Percentiles rank a stretch among this genome's conserved stretches.
phyloP scores from a whole-genome alignment of 2,113 vertebrate genomes.

The Myrmecobius fasciatus region DNA sequence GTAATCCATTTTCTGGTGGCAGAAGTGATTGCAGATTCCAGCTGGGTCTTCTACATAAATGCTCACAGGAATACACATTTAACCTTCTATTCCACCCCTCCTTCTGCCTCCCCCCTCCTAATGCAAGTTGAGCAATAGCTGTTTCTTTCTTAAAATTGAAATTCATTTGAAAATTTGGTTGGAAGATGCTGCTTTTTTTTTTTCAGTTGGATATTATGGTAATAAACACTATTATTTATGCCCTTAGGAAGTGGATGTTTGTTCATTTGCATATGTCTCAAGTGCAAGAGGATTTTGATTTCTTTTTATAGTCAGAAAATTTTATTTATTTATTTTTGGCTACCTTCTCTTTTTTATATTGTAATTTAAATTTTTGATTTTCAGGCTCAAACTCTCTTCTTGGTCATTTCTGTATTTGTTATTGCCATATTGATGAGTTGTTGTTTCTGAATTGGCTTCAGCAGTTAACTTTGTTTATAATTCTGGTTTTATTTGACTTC shows the following conservation, averaged over 20 bases:
- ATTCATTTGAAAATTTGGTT: slow-evolving; percentile 19
- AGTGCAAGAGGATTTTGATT: neutral
- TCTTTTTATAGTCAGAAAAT: neutral
- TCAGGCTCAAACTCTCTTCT: neutral
- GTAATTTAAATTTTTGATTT: slow-evolving; percentile 4
- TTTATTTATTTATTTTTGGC: neutral
- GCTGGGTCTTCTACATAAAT: neutral
- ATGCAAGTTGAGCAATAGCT: neutral
- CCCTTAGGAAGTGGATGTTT: neutral
- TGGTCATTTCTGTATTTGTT: neutral
- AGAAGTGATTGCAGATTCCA: neutral
- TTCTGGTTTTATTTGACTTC: neutral
- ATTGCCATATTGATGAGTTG: slow-evolving; percentile 30
- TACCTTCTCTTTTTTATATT: neutral
- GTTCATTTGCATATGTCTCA: neutral
- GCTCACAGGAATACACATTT: neutral
- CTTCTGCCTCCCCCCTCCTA: neutral
- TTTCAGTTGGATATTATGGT: neutral
- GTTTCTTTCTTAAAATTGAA: neutral
- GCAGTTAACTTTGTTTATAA: slow-evolving; percentile 43
- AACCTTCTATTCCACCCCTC: neutral
- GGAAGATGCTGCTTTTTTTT: slow-evolving; percentile 9
- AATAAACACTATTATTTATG: neutral
- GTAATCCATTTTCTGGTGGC: slow-evolving; percentile 4
- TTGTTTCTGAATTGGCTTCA: slow-evolving; percentile 21